Base-by-base conservation (phyloP, 2,797 vertebrate genomes). In the Cheirogaleus major region DNA sequence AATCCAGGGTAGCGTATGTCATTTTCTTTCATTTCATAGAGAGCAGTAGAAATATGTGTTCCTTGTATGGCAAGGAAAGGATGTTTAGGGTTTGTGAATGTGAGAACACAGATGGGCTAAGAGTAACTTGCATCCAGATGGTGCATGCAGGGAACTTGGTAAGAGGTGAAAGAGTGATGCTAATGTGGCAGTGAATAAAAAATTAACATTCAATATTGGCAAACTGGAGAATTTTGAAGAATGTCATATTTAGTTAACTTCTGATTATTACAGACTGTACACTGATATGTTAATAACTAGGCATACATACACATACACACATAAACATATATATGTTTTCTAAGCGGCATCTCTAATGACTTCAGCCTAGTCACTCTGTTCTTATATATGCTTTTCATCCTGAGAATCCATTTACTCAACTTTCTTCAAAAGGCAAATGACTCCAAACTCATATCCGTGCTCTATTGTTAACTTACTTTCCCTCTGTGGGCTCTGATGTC, bases 171-270 rank as follows among this genome's bases (percentile, higher is more conserved):
- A 97, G 86, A 92, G 93, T 89, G 90, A 83, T 0, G 1, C 76
- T 80, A 85, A 88, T 98, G 96, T 98, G 97, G 97, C 97, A 91
- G 93, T 97, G 98, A 98, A 98, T 98, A 98, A 98, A 98, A 98
- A 98, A 98, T 95, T 90, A 90, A 65, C 55, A 70, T 93, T 96
- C 81, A 95, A 7, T 97, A 96, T 96, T 97, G 96, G 96, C 91
- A 96, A 97, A 96, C 94, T 79, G 75, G 81, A 45, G 78, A 41
- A 86, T 93, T 97, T 92, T 97, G 95, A 97, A 96, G 93, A 96
- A 86, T 92, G 63, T 83, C 76, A 43, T 94, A 45, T 89, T 96
- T 81, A 93, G 80, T 96, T 97, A 91, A 89, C 82, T 96, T 96
- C 55, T 89, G 83, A 92, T 78, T 86, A 75, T 93, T 82, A 84